Conservation (phyloP, 2,797 vertebrate species). For the Myotis myotis region DNA sequence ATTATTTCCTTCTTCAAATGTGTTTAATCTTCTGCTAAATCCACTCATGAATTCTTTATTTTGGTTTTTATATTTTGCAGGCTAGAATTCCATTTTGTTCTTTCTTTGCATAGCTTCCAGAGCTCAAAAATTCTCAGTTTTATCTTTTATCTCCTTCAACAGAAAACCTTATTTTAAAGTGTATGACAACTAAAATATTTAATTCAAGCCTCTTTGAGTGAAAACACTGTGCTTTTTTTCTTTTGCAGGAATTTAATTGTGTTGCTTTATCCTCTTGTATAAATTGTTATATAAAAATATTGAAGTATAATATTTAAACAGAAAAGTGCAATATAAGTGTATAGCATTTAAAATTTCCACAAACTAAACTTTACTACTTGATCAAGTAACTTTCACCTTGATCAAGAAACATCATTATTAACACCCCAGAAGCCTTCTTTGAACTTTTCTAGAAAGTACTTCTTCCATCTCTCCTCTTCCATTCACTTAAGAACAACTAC, state of each 20-base stretch:
- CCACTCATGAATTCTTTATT: not conserved
- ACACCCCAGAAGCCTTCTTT: not conserved
- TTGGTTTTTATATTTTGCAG: not conserved
- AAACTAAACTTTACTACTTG: not conserved
- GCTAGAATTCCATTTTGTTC: not conserved
- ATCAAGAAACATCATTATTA: not conserved
- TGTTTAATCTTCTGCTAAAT: not conserved
- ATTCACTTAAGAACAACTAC: not conserved
- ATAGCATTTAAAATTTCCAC: not conserved
- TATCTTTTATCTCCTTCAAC: not conserved
- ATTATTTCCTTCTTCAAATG: not conserved
- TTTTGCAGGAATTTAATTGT: not conserved
- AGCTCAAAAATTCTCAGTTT: not conserved
- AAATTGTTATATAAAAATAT: not conserved
- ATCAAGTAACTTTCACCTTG: not conserved
- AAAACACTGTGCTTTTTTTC: not conserved
- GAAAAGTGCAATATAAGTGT: not conserved
- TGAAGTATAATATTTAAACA: not conserved
- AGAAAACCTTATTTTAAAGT: conserved; percentile 14
- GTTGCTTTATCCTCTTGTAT: not conserved
- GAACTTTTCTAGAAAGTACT: not conserved
- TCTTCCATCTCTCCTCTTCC: not conserved
- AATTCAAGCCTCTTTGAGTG: not conserved
- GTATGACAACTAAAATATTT: conserved; percentile 4
- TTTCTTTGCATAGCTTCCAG: not conserved